phyloP scores from a whole-genome alignment of 37 sponge, comb jelly and placozoan species.

The Oopsacas minuta region DNA sequence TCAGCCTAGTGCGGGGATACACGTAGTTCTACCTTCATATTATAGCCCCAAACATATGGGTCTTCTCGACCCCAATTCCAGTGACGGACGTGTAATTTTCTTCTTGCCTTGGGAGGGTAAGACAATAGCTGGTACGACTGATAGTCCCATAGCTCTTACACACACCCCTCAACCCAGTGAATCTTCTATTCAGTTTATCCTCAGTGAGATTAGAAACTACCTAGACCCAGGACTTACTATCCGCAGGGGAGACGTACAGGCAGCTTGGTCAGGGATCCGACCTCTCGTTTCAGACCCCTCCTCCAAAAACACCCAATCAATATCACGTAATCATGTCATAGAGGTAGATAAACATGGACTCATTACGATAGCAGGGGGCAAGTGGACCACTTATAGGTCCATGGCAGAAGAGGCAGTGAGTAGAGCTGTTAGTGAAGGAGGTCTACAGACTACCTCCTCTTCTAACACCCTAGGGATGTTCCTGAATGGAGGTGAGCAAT shows the following conservation, averaged over 20 bases:
- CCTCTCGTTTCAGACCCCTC: conserved; percentile 82
- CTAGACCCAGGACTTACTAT: conserved; percentile 61
- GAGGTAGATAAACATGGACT: conserved; percentile 69
- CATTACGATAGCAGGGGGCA: conserved; percentile 98
- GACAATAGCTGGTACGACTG: conserved; percentile 90
- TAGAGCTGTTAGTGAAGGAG: conserved; percentile 38
- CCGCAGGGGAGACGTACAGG: conserved; percentile 90
- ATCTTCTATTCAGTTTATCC: conserved; percentile 82
- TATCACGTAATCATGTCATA: conserved; percentile 92
- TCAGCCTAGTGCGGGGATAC: conserved; percentile 77
- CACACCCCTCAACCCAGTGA: conserved; percentile 68
- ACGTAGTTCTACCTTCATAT: conserved; percentile 83
- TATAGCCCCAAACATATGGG: conserved; percentile 94
- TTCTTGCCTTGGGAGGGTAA: conserved; percentile 95
- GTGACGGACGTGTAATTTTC: conserved; percentile 96
- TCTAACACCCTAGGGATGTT: conserved; percentile 58
- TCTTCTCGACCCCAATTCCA: conserved; percentile 85
- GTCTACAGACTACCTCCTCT: conserved; percentile 26
- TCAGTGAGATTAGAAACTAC: conserved; percentile 79
- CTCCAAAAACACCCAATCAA: conserved; percentile 79
- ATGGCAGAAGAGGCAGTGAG: conserved; percentile 91
- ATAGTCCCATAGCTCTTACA: conserved; percentile 66
- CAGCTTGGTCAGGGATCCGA: conserved; percentile 96
- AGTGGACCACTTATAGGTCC: conserved; percentile 96
- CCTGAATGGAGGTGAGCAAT: conserved; percentile 80